Evolutionary conservation across 2,113 vertebrate species (phyloP), one percentile per base, ranked within the genome.

Genomic region (Microcebus ravelobensis): DNA sequence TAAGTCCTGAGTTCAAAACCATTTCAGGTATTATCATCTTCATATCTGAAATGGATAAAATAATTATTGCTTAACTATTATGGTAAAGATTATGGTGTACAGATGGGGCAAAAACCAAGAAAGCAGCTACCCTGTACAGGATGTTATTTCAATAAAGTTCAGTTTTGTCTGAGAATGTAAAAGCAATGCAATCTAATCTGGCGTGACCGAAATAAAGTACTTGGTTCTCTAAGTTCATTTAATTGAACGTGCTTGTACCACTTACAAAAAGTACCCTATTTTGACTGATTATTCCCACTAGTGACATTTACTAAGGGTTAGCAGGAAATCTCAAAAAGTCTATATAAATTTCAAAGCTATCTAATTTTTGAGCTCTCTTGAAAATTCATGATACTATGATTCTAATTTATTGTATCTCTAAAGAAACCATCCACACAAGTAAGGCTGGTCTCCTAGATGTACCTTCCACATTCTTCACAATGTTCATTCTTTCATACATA

Each of bases 241-340:
- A 63, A 71, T 27, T 55, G n/a, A 93, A 70, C 14, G 39, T 61
- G n/a, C 5, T 74, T 31, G 3, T 36, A 50, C 5, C 48, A 63
- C 20, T 95, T 6, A 90, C 55, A 79, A 25, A 91, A 87, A 70
- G 21, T 65, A 83, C 17, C 5, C 21, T 68, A 48, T 39, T 91
- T 95, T 88, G 74, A 81, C 45, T 76, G 13, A 88, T 87, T 85
- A 77, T 88, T 94, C 96, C 55, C 61, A 82, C 48, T 94, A 91
- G 25, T 71, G 6, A 76, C 88, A 95, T 70, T 92, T 68, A 83
- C 39, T 73, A 36, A 90, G 73, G n/a, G 71, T 96, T 71, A 85
- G 39, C 52, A 59, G 48, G n/a, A 71, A 94, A 73, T 71, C 50
- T 67, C n/a, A 95, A 97, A 90, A 39, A 8, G 2, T 48, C 45